These are phyloP conservation scores for Zygaena filipendulae DNA, from an alignment of 2,888 invertebrate genomes.

Conservation along the genomic window DNA sequence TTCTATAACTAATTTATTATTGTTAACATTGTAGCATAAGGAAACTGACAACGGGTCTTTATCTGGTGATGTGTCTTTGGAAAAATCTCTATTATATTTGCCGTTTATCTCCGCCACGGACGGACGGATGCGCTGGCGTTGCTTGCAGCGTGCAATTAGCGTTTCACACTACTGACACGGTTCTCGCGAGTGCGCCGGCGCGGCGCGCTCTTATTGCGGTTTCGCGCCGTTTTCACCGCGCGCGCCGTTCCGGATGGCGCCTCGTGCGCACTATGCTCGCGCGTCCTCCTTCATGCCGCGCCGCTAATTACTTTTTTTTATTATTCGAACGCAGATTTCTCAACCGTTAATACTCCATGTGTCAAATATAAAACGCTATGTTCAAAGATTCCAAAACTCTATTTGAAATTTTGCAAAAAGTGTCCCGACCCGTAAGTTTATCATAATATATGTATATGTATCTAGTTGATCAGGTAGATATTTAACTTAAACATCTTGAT, in stretches of 20 bases:
- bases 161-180: slow-evolving; percentile 68
- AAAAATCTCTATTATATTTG: too few species aligned
- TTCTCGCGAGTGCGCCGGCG: slow-evolving; percentile 45
- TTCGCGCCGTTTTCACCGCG: slow-evolving; percentile 64
- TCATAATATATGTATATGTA: too few species aligned
- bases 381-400: slow-evolving; percentile 21
- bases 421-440: too few species aligned
- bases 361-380: too few species aligned
- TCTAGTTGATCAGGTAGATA: too few species aligned
- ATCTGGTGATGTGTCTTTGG: slow-evolving; percentile 37
- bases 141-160: slow-evolving; percentile 53
- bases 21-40: slow-evolving; percentile 63
- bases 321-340: too few species aligned
- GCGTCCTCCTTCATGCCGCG: slow-evolving; percentile 48
- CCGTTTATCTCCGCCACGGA: slow-evolving; percentile 25
- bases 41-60: slow-evolving; percentile 55
- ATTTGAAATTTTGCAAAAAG: too few species aligned
- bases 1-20: slow-evolving; percentile 67
- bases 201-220: slow-evolving; percentile 54
- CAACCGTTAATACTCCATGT: too few species aligned
- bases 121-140: slow-evolving; percentile 34
- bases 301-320: slow-evolving; percentile 41
- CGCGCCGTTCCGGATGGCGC: slow-evolving; percentile 63
- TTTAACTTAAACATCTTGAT: too few species aligned
- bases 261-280: slow-evolving; percentile 29